Evolutionary conservation across 2,113 vertebrate genomes (phyloP).

Genomic region (Bothrops jararaca): DNA sequence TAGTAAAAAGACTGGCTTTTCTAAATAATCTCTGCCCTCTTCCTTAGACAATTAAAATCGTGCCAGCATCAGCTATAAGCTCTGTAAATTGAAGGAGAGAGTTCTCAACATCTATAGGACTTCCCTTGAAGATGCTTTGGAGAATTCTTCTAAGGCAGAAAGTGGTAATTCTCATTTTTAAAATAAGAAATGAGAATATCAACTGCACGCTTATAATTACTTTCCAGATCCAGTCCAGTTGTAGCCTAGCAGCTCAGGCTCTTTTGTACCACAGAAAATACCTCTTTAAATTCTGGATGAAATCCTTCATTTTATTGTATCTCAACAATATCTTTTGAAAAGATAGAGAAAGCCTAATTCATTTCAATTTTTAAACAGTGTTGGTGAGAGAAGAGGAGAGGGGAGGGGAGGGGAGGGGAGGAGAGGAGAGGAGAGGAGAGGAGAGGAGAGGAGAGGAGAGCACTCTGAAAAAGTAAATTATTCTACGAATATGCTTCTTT

Average conservation of each 20-base stretch:
- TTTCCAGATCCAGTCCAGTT: background rate
- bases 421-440: too few relatives aligned
- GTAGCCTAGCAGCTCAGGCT: background rate
- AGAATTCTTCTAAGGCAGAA: background rate
- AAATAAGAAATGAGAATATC: background rate
- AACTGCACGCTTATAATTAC: background rate
- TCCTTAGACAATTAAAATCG: background rate
- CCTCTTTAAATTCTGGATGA: background rate
- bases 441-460: background rate
- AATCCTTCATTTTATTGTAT: background rate
- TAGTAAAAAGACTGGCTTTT: background rate
- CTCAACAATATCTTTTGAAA: background rate
- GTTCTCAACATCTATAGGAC: background rate
- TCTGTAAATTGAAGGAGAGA: background rate
- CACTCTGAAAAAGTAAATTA: background rate
- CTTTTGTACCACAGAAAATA: background rate
- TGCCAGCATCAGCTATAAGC: background rate
- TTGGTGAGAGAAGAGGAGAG: background rate
- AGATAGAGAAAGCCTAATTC: background rate
- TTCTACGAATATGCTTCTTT: background rate
- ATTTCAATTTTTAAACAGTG: background rate
- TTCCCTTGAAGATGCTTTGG: background rate
- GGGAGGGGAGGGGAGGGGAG: rapidly evolving
- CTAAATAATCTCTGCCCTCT: background rate
- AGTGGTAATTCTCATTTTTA: background rate